phyloP scores from a whole-genome alignment of 1,140 invertebrate species.

The silkworm (Bombyx mori) region ASM3026992v2 NC_085112.1:6807001-6807500 shows the following conservation, averaged over 20 bases:
- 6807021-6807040: no score
- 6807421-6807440: conserved; percentile 38
- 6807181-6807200: conserved; percentile 46
- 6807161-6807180: conserved; percentile 60
- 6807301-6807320: conserved; percentile 65
- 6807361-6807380: no score
- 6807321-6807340: conserved; percentile 53
- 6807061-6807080: no score
- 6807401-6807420: conserved; percentile 14
- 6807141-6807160: conserved; percentile 41
- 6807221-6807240: conserved; percentile 70
- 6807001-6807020: no score
- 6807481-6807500: conserved; percentile 46
- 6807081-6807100: not conserved
- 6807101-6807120: not conserved
- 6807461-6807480: conserved; percentile 25
- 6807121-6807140: conserved; percentile 12
- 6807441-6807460: conserved; percentile 32
- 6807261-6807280: conserved; percentile 65
- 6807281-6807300: conserved; percentile 66
- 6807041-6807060: no score
- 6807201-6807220: conserved; percentile 69
- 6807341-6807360: conserved; percentile 3
- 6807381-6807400: no score
- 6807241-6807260: conserved; percentile 69